Evolutionary conservation across 2,888 invertebrate species (phyloP), one percentile per base, ranked within the genome.

Genomic region (Caradrina kadenii): DNA sequence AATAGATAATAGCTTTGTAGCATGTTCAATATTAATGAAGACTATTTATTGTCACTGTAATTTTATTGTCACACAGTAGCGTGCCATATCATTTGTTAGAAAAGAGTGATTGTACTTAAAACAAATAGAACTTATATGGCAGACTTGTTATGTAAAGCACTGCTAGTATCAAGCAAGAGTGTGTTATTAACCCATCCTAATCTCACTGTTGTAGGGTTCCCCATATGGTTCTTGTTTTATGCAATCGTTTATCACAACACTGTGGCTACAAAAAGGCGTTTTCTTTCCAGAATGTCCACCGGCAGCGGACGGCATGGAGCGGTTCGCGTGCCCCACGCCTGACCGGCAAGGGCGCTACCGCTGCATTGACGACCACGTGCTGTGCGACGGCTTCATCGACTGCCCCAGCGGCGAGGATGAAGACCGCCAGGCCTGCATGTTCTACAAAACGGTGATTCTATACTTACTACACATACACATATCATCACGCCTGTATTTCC

Each of bases 301-400:
- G 76, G 98, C 98, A 69, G 98, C 98, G 85, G 99, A 99, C 92
- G 98, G 98, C 82, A 98, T 99, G 98, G 99, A 99, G 93, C 96
- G 99, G 90, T 99, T 99, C 90, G 98, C 99, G 73, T 99, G 99
- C 93, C 99, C 99, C 59, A 98, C 98, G 80, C 98, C 99, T 26
- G 99, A 99, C 94, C 96, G 97, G 84, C 98, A 98, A 96, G 98
- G 99, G 78, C 97, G 99, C 88, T 99, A 98, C 96, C 97, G 98
- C 87, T 99, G 99, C 96, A 99, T 99, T 96, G 99, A 99, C 94
- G 99, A 99, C 96, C 99, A 99, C 94, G 98, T 98, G 85, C 97
- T 99, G 68, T 99, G 99, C 94, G 99, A 99, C 94, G 99, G 99
- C 80, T 99, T 98, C 96, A 97, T 98, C 92, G 99, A 99, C 96